A percentile compares a stretch with the other conserved stretches of the same genome.
phyloP scores from a whole-genome alignment of 2,113 vertebrate genomes.

The Reinhardtius hippoglossoides region DNA sequence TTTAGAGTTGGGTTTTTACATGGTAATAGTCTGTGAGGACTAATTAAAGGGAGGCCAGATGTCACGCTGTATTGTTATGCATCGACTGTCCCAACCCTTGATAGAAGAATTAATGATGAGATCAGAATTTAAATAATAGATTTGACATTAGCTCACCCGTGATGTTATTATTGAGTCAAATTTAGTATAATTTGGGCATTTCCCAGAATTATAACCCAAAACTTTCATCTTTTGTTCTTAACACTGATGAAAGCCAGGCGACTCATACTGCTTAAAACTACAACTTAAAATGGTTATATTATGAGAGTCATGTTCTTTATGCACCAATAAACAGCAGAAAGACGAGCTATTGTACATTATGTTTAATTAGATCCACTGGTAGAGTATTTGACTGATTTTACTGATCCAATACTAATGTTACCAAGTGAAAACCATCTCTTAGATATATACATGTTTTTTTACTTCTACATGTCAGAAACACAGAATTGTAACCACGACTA shows the following conservation, averaged over 20 bases:
- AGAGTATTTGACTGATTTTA: no score
- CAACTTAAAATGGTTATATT: background rate
- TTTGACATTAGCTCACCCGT: conserved; percentile 36
- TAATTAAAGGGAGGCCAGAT: conserved; percentile 77
- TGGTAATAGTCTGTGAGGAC: conserved; percentile 63
- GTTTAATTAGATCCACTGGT: background rate
- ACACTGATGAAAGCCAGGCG: no score
- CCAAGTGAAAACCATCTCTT: no score
- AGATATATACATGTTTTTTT: no score
- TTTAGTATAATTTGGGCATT: background rate
- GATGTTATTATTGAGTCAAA: background rate
- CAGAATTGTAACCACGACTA: no score
- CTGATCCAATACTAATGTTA: no score
- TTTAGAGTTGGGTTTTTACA: conserved; percentile 59
- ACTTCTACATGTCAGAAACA: no score
- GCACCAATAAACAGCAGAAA: background rate
- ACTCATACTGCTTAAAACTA: background rate
- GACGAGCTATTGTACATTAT: background rate
- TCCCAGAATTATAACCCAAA: background rate
- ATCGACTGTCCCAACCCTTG: conserved; percentile 62
- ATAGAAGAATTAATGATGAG: conserved; percentile 57
- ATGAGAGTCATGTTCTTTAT: background rate
- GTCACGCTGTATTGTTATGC: conserved; percentile 71
- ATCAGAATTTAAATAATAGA: conserved; percentile 52
- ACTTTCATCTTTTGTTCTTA: background rate